phyloP scores from a whole-genome alignment of 2,113 vertebrate species.

The Dryoscopus gambensis region DNA sequence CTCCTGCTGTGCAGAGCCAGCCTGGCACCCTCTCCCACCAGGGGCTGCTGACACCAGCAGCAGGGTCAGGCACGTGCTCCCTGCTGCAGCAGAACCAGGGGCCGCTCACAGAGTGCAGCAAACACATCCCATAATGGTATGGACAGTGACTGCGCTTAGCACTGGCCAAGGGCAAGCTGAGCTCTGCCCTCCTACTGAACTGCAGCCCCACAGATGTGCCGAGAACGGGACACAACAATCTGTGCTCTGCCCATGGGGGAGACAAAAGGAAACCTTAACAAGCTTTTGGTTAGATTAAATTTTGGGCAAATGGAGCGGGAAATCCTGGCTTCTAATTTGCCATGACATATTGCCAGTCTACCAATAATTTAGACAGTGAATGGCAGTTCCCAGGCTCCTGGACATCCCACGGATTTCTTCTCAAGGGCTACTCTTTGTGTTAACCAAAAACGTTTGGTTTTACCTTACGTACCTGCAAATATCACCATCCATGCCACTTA shows the following conservation, averaged over 20 bases:
- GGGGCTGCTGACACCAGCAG: neutral
- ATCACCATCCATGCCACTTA: conserved; percentile 62
- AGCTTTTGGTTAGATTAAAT: neutral
- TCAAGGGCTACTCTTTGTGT: neutral
- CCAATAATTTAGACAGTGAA: neutral
- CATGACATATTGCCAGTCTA: neutral
- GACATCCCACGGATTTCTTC: neutral
- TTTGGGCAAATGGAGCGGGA: neutral
- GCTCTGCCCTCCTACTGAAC: neutral
- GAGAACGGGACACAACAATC: neutral
- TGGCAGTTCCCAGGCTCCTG: neutral
- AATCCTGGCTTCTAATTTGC: neutral
- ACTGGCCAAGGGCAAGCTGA: neutral
- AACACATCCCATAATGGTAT: neutral
- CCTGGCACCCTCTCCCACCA: neutral
- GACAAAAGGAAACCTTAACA: neutral
- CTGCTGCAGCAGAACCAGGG: neutral
- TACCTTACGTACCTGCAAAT: conserved; percentile 81
- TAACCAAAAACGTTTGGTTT: neutral
- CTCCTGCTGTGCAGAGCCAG: too few species aligned
- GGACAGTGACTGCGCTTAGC: neutral
- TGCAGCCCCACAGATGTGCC: neutral
- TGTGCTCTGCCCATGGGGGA: neutral
- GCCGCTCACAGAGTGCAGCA: neutral
- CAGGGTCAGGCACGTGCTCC: neutral